These are phyloP conservation scores for Graptemys geographica DNA, from an alignment of 2,797 vertebrate genomes.

Conservation along the genomic window DNA sequence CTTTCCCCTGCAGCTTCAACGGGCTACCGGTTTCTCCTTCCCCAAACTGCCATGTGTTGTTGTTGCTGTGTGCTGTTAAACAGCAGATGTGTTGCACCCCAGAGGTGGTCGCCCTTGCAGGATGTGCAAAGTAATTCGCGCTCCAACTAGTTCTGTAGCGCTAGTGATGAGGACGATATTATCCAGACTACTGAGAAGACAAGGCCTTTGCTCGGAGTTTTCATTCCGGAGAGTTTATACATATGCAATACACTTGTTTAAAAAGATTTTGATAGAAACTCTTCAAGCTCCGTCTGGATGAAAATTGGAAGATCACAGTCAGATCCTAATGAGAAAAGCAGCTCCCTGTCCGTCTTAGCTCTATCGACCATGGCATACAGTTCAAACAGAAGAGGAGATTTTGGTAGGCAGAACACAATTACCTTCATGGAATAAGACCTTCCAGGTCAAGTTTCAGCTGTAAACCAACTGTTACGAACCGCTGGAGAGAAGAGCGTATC, in stretches of 20 bases:
- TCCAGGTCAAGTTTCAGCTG: background rate
- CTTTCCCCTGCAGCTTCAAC: background rate
- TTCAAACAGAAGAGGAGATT: background rate
- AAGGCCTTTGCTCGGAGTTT: background rate
- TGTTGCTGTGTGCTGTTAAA: background rate
- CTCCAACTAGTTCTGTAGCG: background rate
- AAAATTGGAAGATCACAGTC: background rate
- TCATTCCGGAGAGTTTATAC: background rate
- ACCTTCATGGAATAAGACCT: background rate
- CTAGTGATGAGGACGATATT: background rate
- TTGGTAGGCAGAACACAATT: background rate
- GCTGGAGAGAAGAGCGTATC: background rate
- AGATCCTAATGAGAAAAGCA: background rate
- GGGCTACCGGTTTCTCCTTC: background rate
- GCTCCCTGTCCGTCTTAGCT: background rate
- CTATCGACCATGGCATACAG: background rate
- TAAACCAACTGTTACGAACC: background rate
- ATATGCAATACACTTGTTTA: background rate
- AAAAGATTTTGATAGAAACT: background rate
- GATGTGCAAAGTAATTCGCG: background rate
- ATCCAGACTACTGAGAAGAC: background rate
- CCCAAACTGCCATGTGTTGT: background rate
- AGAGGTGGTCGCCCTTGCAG: too few species aligned
- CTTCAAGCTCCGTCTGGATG: background rate
- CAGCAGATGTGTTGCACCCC: background rate